A percentile compares a stretch with the other conserved stretches of the same genome.
phyloP scores from a whole-genome alignment of 2,113 vertebrate species.

The Spilogale gracilis region DNA sequence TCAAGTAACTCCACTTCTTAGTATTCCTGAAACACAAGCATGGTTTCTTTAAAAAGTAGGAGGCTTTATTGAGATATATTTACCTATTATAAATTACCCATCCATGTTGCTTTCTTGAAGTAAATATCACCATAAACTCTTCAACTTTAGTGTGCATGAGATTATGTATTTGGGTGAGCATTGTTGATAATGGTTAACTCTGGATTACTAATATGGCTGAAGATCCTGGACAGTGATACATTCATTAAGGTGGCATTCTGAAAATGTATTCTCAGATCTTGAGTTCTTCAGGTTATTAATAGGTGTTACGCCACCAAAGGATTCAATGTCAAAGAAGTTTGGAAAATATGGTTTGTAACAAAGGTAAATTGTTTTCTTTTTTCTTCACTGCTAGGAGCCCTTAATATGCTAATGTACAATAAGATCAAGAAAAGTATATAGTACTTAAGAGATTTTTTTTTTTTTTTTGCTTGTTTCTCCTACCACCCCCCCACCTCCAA shows the following conservation, averaged over 20 bases:
- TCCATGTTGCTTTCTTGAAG: not conserved
- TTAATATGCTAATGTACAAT: not conserved
- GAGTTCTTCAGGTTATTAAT: not conserved
- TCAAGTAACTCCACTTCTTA: not conserved
- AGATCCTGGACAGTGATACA: not conserved
- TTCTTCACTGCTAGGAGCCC: constrained; percentile 24
- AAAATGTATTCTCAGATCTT: constrained; percentile 24
- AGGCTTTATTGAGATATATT: constrained; percentile 16
- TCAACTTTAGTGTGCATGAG: not conserved
- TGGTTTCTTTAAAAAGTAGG: constrained; percentile 13
- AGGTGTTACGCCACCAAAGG: not conserved
- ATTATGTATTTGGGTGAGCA: not conserved
- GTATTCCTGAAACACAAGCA: constrained; percentile 29
- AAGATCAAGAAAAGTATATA: constrained; percentile 18
- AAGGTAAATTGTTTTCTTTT: constrained; percentile 31
- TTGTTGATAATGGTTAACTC: constrained; percentile 9
- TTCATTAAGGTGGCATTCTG: not conserved
- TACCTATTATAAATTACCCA: not conserved
- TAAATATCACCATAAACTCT: constrained; percentile 11
- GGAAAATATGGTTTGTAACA: constrained; percentile 19
- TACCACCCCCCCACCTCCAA: not conserved
- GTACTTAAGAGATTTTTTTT: not conserved
- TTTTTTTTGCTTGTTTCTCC: not conserved
- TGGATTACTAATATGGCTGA: not conserved
- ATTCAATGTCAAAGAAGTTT: constrained; percentile 43